phyloP scores from a whole-genome alignment of 2,113 vertebrate species.

The Benitochromis conjunctus region DNA sequence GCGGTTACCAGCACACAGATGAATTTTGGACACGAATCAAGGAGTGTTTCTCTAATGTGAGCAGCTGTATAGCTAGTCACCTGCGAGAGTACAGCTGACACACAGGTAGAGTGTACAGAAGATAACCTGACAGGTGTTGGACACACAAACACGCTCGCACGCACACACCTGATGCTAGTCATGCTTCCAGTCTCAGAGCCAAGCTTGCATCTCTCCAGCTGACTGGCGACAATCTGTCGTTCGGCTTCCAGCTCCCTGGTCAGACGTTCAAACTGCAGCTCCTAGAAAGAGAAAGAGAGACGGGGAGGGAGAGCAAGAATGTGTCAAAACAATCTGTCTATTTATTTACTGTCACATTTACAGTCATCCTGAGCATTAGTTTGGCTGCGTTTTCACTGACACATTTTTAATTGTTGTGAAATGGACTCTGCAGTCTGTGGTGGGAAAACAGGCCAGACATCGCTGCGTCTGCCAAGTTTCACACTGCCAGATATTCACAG shows the following conservation, averaged over 20 bases:
- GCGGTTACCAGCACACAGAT: neutral
- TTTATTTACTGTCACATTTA: slow-evolving; percentile 41
- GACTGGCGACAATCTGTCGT: slow-evolving; percentile 96
- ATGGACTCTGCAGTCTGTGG: slow-evolving; percentile 23
- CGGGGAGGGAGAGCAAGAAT: neutral
- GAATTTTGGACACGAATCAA: slow-evolving; percentile 25
- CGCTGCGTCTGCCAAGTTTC: neutral
- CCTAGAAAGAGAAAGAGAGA: slow-evolving; percentile 69
- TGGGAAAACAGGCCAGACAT: slow-evolving; percentile 20
- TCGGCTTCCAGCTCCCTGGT: slow-evolving; percentile 98
- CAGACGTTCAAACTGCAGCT: slow-evolving; percentile 97
- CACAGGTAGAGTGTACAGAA: neutral
- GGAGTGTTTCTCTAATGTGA: neutral
- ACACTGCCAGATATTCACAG: neutral
- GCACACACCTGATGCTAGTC: slow-evolving; percentile 95
- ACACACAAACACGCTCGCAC: neutral
- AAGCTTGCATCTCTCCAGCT: slow-evolving; percentile 99
- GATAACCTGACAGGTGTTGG: slow-evolving; percentile 24
- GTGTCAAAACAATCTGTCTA: slow-evolving; percentile 21
- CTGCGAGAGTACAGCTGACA: slow-evolving; percentile 45
- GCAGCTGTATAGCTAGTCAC: slow-evolving; percentile 26
- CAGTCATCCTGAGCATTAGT: slow-evolving; percentile 24
- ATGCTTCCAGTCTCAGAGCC: slow-evolving; percentile 98
- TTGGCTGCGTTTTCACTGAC: slow-evolving; percentile 11
- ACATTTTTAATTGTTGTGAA: slow-evolving; percentile 51